Base-by-base conservation (phyloP, 2,113 vertebrate species). In the Centropus unirufus region DNA sequence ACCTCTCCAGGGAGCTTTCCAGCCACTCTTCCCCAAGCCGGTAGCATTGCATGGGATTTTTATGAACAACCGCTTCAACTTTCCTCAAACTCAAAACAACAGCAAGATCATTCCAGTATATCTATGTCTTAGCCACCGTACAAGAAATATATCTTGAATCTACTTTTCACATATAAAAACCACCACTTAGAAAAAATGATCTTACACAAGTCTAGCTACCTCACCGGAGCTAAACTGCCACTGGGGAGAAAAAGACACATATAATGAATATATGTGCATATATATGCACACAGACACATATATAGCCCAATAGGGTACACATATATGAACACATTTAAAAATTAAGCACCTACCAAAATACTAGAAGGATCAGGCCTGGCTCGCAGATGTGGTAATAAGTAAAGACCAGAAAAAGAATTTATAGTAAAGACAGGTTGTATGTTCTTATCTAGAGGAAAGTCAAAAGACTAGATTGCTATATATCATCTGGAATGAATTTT, bases 401-500 rank as follows among this genome's bases (percentile, higher is more conserved):
- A 90, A 77, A 78, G 17, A 75, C 69, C 8, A 90, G 24, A 80
- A 81, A 42, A 9, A 68, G 19, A 55, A 77, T 72, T 89, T 79
- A n/a, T 36, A 14, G 30, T 64, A 70, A 87, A 80, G 57, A 89
- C 34, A 58, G 12, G 17, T 20, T 74, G n/a, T 64, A 86, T 83
- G 36, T 73, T 94, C 87, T 90, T 66, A 93, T 70, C 59, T 66
- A 86, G n/a, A 21, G 55, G 24, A 93, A 86, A 87, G 46, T 59
- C 21, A 88, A 90, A 83, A 59, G 22, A 73, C 63, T 74, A 81
- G 87, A 90, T 88, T 77, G 49, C 13, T 86, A 34, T 75, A 75
- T 58, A 78, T 89, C 83, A 94, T 88, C 83, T 95, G 89, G 90
- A 96, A 93, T 80, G 4, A 92, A 93, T 90, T 91, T 82, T 59